These are phyloP conservation scores for Entomobrya multifasciata DNA, from an alignment of 2,888 invertebrate species.

Conservation along the genomic window DNA sequence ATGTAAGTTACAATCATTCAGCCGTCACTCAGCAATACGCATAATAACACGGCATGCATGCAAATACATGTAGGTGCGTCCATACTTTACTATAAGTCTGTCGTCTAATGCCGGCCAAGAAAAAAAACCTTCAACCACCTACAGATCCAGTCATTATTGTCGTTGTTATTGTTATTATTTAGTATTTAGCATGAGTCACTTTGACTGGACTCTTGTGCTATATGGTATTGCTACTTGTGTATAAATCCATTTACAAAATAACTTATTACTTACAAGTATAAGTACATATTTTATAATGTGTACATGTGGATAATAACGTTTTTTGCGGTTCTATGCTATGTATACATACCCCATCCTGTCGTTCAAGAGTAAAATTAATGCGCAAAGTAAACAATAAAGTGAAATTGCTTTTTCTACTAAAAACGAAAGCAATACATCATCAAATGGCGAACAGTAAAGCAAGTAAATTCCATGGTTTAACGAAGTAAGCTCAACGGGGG, in stretches of 20 bases:
- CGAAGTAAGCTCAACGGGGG: slow-evolving; percentile 11
- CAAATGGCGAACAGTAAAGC: not conserved
- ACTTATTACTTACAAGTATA: slow-evolving; percentile 32
- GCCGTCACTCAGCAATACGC: not conserved
- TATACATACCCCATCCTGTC: too few species aligned
- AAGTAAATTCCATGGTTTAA: not conserved
- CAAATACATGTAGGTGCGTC: too few species aligned
- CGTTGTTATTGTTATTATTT: not conserved
- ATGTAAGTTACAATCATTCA: slow-evolving; percentile 35
- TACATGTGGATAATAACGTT: not conserved
- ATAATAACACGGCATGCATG: not conserved
- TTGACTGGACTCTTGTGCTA: not conserved
- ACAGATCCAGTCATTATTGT: not conserved
- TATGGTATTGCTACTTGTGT: too few species aligned
- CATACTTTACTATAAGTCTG: not conserved
- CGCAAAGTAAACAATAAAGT: slow-evolving; percentile 2
- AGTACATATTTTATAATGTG: not conserved
- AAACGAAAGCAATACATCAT: not conserved
- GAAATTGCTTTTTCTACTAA: not conserved
- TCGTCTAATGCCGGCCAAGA: not conserved
- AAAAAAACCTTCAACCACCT: not conserved
- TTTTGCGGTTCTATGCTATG: too few species aligned
- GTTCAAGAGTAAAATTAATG: not conserved
- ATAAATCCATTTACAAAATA: not conserved
- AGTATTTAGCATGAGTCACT: slow-evolving; percentile 12